Conservation (phyloP, 2,113 vertebrate genomes). For the Larimichthys crocea region DNA sequence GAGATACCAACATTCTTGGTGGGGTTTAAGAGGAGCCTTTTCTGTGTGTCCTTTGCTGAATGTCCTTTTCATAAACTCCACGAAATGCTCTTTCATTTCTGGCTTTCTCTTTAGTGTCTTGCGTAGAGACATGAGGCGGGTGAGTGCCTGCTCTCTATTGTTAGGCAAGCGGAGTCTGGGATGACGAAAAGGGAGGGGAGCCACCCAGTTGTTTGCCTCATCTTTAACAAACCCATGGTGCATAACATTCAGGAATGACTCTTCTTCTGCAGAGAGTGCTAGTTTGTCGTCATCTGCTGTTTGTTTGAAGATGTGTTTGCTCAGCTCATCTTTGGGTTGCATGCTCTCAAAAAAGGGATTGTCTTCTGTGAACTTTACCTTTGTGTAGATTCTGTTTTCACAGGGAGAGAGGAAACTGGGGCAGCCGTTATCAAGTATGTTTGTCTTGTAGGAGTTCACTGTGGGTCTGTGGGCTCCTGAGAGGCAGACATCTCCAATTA, state of each 20-base stretch:
- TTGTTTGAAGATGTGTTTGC: not conserved
- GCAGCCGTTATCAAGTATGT: not conserved
- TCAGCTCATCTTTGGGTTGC: not conserved
- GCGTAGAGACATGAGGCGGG: not conserved
- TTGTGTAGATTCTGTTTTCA: constrained; percentile 2
- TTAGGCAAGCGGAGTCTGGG: too few relatives aligned
- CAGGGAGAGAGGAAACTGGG: constrained; percentile 21
- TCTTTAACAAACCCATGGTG: too few relatives aligned
- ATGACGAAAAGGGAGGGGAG: too few relatives aligned
- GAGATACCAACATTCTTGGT: constrained; percentile 26
- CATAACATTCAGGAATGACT: too few relatives aligned
- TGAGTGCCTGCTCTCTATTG: not conserved
- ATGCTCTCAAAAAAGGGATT: not conserved
- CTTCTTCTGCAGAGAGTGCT: not conserved
- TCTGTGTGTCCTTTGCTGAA: too few relatives aligned
- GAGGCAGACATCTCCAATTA: constrained; percentile 1
- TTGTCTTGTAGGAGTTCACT: too few relatives aligned
- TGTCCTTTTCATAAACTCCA: too few relatives aligned
- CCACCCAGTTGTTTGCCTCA: too few relatives aligned
- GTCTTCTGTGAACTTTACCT: constrained; percentile 4
- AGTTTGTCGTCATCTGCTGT: not conserved
- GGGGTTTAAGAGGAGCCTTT: not conserved
- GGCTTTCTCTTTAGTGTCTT: too few relatives aligned
- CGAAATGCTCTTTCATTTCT: too few relatives aligned
- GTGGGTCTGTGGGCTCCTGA: too few relatives aligned